Base-by-base conservation (phyloP, 2,888 invertebrate species). In the Orchesella flavescens region DNA sequence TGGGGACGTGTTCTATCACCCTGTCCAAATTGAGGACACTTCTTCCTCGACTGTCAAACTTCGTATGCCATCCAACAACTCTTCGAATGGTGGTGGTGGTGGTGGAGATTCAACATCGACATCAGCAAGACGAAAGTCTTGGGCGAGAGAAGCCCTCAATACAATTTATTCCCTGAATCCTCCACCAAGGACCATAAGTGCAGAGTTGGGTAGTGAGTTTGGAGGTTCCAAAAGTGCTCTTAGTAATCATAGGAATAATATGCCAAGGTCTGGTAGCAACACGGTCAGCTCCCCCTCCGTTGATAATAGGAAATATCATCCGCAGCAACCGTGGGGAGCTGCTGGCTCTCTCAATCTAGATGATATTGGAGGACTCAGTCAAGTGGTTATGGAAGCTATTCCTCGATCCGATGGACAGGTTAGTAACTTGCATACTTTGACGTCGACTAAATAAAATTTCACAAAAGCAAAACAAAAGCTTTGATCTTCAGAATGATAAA, bases 101-200 rank as follows among this genome's bases (percentile, higher is more conserved):
- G 9, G 53, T n/a, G 4, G 7, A 46, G 61, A 57, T n/a, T 15
- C 69, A n/a, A n/a, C n/a, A n/a, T n/a, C n/a, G n/a, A n/a, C n/a
- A n/a, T 44, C 10, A 5, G 9, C 69, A 12, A 46, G 88, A 23
- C 83, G 87, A 59, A 87, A 85, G 43, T 87, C 87, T 4, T 77
- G 87, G 77, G 87, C 88, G 12, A 81, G 84, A 49, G 88, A 87
- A 59, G 88, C 88, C 4, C 75, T 88, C 44, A 85, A 81, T 69
- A 77, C 87, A 9, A 82, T 88, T 24, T 87, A 85, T 59, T 85
- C 83, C 17, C 72, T 88, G 13, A 87, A 84, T 81, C 85, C 87
- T 12, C 87, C 87, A 17, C 88, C 87, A 7, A 73, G 86, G 23
- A 83, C 86, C 12, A 73, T 84, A 12, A 86, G 86, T 84, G 79